Percentiles rank a stretch among this genome's conserved stretches.
Evolutionary conservation across 2,113 vertebrate genomes (phyloP).

Genomic region (Plestiodon gilberti): DNA sequence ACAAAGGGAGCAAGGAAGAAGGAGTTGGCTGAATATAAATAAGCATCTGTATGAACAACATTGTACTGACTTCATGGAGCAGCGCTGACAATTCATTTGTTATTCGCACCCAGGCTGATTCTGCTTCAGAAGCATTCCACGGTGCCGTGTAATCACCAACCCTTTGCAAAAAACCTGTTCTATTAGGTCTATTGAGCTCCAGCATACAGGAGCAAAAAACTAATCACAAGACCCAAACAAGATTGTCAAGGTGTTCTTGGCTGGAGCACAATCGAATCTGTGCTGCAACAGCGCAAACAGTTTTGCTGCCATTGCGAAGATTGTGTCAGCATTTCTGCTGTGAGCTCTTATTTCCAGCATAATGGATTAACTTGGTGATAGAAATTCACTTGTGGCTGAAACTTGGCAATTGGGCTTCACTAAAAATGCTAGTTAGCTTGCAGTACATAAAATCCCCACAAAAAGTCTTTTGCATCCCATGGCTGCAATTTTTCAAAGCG

Average conservation of each 20-base stretch:
- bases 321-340: not conserved
- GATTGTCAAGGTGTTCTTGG: constrained; percentile 28
- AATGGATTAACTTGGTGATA: not conserved
- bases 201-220: constrained; percentile 21
- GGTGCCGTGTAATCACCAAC: not conserved
- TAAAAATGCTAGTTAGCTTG: not conserved
- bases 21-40: constrained; percentile 36
- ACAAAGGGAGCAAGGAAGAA: constrained; percentile 21
- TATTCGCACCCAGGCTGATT: constrained; percentile 8
- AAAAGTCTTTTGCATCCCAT: not conserved
- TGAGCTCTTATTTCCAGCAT: constrained; percentile 36
- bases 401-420: not conserved
- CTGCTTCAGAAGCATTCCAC: not conserved
- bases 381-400: constrained; percentile 16
- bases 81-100: not conserved
- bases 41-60: constrained; percentile 19
- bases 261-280: constrained; percentile 13
- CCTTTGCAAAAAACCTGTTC: constrained; percentile 2
- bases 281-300: not conserved
- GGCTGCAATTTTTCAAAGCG: not conserved
- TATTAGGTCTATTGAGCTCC: constrained; percentile 11
- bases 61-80: constrained; percentile 1
- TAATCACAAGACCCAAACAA: not conserved
- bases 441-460: not conserved
- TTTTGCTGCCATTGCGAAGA: constrained; percentile 11